phyloP scores from a whole-genome alignment of 1,140 invertebrate species.

The Contarinia nasturtii region DNA sequence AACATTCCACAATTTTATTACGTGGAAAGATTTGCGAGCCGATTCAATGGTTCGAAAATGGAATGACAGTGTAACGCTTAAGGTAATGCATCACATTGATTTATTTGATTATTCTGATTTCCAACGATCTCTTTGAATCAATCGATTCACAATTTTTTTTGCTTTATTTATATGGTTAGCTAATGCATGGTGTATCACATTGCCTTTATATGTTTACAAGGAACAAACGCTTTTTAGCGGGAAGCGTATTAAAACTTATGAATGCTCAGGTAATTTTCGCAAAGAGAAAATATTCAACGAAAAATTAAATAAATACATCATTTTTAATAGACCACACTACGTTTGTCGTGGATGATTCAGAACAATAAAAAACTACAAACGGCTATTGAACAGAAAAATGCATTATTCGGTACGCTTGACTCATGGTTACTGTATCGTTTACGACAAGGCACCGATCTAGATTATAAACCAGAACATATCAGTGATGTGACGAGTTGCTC shows the following conservation, averaged over 20 bases:
- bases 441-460: constrained; percentile 11
- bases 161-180: constrained; percentile 3
- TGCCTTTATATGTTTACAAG: constrained; percentile 57
- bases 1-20: constrained; percentile 84
- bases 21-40: constrained; percentile 87
- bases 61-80: constrained; percentile 66
- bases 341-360: constrained; percentile 58
- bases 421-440: constrained; percentile 81
- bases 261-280: constrained; percentile 50
- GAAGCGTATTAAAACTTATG: constrained; percentile 57
- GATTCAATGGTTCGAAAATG: constrained; percentile 59
- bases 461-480: constrained; percentile 32
- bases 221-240: constrained; percentile 60
- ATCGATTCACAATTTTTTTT: neutral
- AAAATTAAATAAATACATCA: too few species aligned
- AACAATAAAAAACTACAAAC: constrained; percentile 44
- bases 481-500: constrained; percentile 79
- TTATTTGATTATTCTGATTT: neutral
- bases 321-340: constrained; percentile 61
- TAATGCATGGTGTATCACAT: constrained; percentile 17
- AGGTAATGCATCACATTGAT: constrained; percentile 26
- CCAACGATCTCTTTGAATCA: neutral
- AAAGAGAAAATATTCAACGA: too few species aligned
- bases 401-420: constrained; percentile 79
- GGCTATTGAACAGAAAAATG: constrained; percentile 36